A percentile compares a stretch with the other conserved stretches of the same genome.
Evolutionary conservation across 2,888 invertebrate genomes (phyloP).

Genomic region (Phalera bucephala): DNA sequence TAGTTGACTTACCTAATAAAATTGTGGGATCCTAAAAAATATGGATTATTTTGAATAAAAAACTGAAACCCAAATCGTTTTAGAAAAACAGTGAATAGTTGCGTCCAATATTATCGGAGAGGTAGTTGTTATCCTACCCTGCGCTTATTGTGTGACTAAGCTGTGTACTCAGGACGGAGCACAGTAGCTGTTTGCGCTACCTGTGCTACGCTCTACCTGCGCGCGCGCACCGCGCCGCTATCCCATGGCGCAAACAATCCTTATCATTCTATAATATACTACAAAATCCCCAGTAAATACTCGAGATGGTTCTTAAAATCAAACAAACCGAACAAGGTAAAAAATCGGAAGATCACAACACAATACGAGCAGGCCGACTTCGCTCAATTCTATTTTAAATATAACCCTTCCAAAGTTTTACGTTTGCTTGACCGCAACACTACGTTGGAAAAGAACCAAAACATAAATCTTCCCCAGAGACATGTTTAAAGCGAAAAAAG

Average conservation of each 20-base stretch:
- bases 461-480: conserved; percentile 74
- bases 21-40: too few species aligned
- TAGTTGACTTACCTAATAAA: too few species aligned
- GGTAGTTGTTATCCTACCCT: conserved; percentile 38
- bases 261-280: conserved; percentile 73
- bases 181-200: conserved; percentile 77
- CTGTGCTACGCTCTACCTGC: conserved; percentile 76
- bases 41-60: too few species aligned
- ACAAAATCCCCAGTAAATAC: conserved; percentile 64
- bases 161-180: conserved; percentile 72
- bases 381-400: conserved; percentile 50
- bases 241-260: conserved; percentile 54
- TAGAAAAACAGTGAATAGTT: too few species aligned
- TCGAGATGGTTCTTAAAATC: conserved; percentile 54
- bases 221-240: conserved; percentile 26
- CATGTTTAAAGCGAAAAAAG: conserved; percentile 79
- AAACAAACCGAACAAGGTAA: conserved; percentile 58
- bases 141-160: conserved; percentile 50
- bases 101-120: conserved; percentile 14
- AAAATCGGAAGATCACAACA: conserved; percentile 19
- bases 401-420: conserved; percentile 50
- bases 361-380: conserved; percentile 19
- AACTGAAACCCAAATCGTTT: too few species aligned
- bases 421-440: conserved; percentile 58
- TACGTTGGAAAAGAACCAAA: conserved; percentile 62